phyloP scores from a whole-genome alignment of 2,797 vertebrate species.

The Myotis myotis region DNA sequence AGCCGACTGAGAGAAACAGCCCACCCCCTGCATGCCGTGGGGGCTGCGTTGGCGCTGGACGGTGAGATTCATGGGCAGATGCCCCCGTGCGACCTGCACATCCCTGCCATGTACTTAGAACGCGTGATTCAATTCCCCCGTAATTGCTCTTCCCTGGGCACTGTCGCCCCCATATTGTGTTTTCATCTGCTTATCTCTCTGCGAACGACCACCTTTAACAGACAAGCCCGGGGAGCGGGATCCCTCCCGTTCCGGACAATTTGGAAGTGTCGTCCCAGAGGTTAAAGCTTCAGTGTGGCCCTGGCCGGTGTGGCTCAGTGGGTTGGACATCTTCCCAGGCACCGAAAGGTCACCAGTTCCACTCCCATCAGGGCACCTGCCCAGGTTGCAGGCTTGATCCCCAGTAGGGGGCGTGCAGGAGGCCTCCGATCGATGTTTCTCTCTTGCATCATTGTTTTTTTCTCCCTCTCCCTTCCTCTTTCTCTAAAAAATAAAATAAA shows the following conservation, averaged over 20 bases:
- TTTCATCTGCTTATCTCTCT: slow-evolving; percentile 3
- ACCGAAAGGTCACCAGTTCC: too few species aligned
- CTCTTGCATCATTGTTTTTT: too few species aligned
- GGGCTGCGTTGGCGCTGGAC: background rate
- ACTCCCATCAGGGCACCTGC: too few species aligned
- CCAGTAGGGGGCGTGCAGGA: too few species aligned
- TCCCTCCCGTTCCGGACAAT: background rate
- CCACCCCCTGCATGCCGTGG: background rate
- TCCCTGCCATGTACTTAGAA: background rate
- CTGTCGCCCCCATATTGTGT: background rate
- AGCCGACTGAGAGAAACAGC: background rate
- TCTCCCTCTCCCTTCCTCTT: too few species aligned
- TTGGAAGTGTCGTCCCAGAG: background rate
- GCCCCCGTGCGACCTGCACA: background rate
- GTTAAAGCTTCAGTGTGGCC: background rate
- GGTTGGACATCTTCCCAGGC: too few species aligned
- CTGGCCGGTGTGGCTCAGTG: too few species aligned
- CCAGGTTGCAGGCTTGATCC: too few species aligned
- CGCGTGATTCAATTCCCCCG: background rate
- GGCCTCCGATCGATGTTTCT: too few species aligned
- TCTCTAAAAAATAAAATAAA: too few species aligned
- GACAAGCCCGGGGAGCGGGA: background rate
- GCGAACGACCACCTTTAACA: background rate
- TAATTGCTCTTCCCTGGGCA: background rate
- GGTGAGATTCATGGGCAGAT: background rate